Evolutionary conservation across 2,797 vertebrate species (phyloP).

Genomic region (Vultur gryphus): DNA sequence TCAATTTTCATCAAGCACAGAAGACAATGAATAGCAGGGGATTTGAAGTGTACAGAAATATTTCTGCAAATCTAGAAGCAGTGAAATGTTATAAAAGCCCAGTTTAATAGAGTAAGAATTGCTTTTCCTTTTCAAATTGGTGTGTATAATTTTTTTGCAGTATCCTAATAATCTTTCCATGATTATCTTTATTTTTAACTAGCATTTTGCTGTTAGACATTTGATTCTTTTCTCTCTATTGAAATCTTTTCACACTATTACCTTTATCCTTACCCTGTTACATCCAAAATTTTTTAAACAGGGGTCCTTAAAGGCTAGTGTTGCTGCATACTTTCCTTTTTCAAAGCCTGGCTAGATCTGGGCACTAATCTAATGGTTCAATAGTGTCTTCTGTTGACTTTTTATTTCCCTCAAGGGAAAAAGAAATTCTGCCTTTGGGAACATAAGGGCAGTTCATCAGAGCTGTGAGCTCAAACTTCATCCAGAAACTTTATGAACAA

Average conservation of each 20-base stretch:
- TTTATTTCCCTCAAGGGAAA: background rate
- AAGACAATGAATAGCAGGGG: constrained; percentile 42
- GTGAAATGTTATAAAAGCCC: background rate
- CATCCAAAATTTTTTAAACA: background rate
- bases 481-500: constrained; percentile 29
- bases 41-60: constrained; percentile 14
- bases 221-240: background rate
- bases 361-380: background rate
- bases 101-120: constrained; percentile 15
- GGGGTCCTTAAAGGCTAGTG: background rate
- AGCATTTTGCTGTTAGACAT: background rate
- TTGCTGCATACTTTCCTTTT: background rate
- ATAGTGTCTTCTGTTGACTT: background rate
- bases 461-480: background rate
- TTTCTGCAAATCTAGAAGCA: constrained; percentile 4
- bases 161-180: background rate
- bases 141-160: background rate
- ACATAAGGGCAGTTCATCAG: background rate
- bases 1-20: constrained; percentile 43
- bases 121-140: constrained; percentile 11
- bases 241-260: background rate
- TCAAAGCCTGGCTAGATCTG: background rate
- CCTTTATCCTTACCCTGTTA: background rate
- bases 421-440: constrained; percentile 6
- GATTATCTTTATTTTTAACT: constrained; percentile 19